A percentile compares a stretch with the other conserved stretches of the same genome.
These are phyloP conservation scores for Incurvaria masculella DNA, from an alignment of 2,888 invertebrate genomes.

Conservation along the genomic window DNA sequence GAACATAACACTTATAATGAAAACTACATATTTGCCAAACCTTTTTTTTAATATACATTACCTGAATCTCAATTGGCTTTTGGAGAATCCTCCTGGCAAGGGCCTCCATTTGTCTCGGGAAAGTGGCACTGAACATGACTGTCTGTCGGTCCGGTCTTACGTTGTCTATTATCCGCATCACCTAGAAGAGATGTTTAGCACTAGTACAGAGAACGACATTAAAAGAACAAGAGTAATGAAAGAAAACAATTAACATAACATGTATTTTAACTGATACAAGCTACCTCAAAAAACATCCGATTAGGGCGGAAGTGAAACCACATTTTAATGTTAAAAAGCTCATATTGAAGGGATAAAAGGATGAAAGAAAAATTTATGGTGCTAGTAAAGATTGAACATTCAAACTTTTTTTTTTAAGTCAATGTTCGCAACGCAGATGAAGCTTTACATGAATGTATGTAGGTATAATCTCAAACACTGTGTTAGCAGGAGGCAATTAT, in stretches of 20 bases:
- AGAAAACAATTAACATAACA: not conserved
- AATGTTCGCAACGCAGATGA: too few species aligned
- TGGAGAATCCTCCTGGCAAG: constrained; percentile 89
- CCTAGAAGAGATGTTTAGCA: constrained; percentile 43
- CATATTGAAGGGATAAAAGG: not conserved
- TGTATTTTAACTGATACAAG: not conserved
- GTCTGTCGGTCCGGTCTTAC: constrained; percentile 96
- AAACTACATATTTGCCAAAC: too few species aligned
- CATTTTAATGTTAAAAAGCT: too few species aligned
- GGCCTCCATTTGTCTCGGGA: constrained; percentile 99
- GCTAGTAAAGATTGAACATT: not conserved
- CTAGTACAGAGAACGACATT: not conserved
- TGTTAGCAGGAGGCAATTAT: not conserved
- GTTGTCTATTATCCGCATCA: constrained; percentile 97
- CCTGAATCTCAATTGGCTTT: constrained; percentile 94
- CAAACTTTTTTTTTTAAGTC: not conserved
- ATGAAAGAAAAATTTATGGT: not conserved
- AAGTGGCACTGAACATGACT: constrained; percentile 98
- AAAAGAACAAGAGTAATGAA: not conserved
- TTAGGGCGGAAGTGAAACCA: too few species aligned
- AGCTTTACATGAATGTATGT: too few species aligned
- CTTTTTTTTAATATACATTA: constrained; percentile 20
- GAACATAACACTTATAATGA: too few species aligned
- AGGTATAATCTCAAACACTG: too few species aligned
- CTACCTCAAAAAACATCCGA: not conserved